These are phyloP conservation scores for Apis laboriosa DNA, from an alignment of 1,140 invertebrate species.

Conservation along the genomic window DNA sequence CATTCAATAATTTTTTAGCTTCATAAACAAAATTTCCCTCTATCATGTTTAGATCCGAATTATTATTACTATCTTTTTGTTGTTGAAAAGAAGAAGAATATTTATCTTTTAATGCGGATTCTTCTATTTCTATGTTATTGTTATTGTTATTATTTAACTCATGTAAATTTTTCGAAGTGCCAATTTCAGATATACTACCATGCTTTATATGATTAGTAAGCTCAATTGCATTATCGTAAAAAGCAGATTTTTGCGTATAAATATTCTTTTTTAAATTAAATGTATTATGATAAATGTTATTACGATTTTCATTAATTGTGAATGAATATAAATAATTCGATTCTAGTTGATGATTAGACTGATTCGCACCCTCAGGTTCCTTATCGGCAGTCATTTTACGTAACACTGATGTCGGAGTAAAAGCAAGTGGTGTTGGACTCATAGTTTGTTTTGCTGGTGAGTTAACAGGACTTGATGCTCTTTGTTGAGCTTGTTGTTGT, in stretches of 20 bases:
- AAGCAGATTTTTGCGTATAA: slow-evolving; percentile 1
- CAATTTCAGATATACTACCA: slow-evolving; percentile 6
- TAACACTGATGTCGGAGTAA: slow-evolving; percentile 94
- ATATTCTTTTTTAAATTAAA: neutral
- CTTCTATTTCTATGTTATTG: slow-evolving; percentile 34
- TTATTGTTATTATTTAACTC: slow-evolving; percentile 28
- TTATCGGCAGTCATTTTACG: slow-evolving; percentile 96
- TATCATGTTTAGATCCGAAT: slow-evolving; percentile 12
- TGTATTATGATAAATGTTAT: slow-evolving; percentile 35
- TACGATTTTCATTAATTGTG: slow-evolving; percentile 29
- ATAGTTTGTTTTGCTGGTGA: slow-evolving; percentile 77
- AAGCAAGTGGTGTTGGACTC: slow-evolving; percentile 87
- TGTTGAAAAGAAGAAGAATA: slow-evolving; percentile 41
- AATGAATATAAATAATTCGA: slow-evolving; percentile 40
- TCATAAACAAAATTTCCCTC: slow-evolving; percentile 29
- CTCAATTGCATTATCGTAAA: slow-evolving; percentile 14
- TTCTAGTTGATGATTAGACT: slow-evolving; percentile 63
- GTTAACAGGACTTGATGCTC: slow-evolving; percentile 76
- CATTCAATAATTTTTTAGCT: slow-evolving; percentile 7
- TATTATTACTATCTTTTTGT: slow-evolving; percentile 34
- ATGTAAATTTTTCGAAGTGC: neutral
- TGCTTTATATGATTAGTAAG: slow-evolving; percentile 39
- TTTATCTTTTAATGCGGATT: slow-evolving; percentile 66
- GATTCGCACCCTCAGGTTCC: slow-evolving; percentile 83
- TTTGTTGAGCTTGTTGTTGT: slow-evolving; percentile 74